Conservation (phyloP, 1,140 invertebrate genomes). For the Oncopodura yosiiana region DNA sequence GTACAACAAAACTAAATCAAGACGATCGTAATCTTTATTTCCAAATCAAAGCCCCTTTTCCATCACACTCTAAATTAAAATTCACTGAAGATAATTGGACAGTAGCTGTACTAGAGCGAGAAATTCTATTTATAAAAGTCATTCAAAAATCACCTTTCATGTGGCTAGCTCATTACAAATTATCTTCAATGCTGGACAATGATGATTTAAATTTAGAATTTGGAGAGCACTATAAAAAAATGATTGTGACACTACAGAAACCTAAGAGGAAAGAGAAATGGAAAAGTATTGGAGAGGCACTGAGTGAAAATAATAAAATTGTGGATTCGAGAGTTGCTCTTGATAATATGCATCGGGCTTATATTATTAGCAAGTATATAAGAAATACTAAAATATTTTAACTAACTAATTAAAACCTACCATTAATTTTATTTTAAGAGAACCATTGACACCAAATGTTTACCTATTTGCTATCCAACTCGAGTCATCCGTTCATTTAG, state of each 20-base stretch:
- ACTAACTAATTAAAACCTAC: too few species aligned
- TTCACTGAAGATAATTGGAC: slow-evolving; percentile 12
- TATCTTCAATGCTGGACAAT: slow-evolving; percentile 2
- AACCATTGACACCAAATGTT: slow-evolving; percentile 2
- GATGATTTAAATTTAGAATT: slow-evolving; percentile 5
- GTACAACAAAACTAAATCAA: too few species aligned
- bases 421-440: too few species aligned
- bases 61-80: too few species aligned
- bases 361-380: too few species aligned
- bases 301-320: slow-evolving; percentile 13
- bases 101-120: slow-evolving; percentile 1
- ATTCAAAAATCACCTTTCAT: slow-evolving; percentile 13
- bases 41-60: too few species aligned
- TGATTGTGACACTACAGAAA: slow-evolving; percentile 14
- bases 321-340: background rate
- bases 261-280: slow-evolving; percentile 2
- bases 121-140: slow-evolving; percentile 14
- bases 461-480: background rate
- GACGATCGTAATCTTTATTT: too few species aligned
- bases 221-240: slow-evolving; percentile 4
- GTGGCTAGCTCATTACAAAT: slow-evolving; percentile 16
- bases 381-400: background rate
- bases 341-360: slow-evolving; percentile 8
- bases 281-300: slow-evolving; percentile 9
- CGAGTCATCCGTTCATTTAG: background rate